Base-by-base conservation (phyloP, 2,113 vertebrate genomes). In the Vimba vimba region DNA sequence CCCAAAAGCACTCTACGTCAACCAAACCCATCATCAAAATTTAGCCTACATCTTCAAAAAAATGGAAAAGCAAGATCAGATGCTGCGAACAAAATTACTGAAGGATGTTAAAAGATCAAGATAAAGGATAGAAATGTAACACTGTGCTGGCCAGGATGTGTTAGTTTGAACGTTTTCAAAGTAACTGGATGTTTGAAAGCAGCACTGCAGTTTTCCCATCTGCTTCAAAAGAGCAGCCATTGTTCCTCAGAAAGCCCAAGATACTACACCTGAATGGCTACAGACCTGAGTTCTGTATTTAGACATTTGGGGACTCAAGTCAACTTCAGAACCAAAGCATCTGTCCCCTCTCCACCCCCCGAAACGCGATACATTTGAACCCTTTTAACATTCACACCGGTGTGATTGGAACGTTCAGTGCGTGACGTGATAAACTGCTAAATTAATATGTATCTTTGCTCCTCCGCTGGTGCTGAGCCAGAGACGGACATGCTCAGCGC, bases 161-260 rank as follows among this genome's bases (percentile, higher is more conserved):
- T 74, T n/a, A 74, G 36, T 45, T 25, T 74, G 19, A 74, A 45
- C 10, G 3, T 73, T n/a, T 73, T 45, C 68, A n/a, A 43, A n/a
- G 71, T 47, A 74, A 43, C 71, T 45, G 23, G 71, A n/a, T 39
- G 39, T 74, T 75, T 75, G 71, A 47, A 47, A 47, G 71, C 23
- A 71, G 68, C 68, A 71, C 25, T 43, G 71, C 71, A 74, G 23
- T 47, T 47, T 75, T 47, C 43, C 71, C 71, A 47, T 75, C 71
- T 75, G 71, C 71, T 74, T 75, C n/a, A 21, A 13, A 75, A 45
- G 71, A 12, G 5, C 43, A 75, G 71, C 43, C 71, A 75, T 75
- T 75, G 71, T 47, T 75, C 23, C 4, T 45, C 11, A 23, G 25
- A 75, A 75, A 75, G 43, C 71, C 43, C 43, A 25, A 8, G 43